Conservation (phyloP, 2,797 vertebrate genomes). For the Galaxias olidus region DNA sequence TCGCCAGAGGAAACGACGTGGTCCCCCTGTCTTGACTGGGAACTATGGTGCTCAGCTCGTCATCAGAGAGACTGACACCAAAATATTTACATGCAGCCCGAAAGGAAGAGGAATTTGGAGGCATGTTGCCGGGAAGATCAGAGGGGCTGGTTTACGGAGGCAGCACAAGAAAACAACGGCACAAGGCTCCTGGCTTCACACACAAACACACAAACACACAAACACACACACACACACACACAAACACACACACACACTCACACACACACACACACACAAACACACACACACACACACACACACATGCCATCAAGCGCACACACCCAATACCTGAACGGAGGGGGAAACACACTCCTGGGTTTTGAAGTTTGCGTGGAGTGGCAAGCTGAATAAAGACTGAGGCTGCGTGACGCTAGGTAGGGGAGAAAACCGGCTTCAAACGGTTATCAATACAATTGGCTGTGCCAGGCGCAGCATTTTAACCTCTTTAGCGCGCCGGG, state of each 20-base stretch:
- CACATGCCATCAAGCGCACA: constrained; percentile 1
- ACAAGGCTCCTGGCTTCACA: constrained; percentile 60
- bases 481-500: constrained; percentile 75
- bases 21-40: constrained; percentile 52
- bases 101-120: constrained; percentile 68
- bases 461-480: constrained; percentile 78
- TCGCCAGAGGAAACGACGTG: constrained; percentile 49
- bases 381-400: constrained; percentile 69
- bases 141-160: constrained; percentile 68
- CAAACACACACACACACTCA: constrained; percentile 48
- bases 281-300: neutral
- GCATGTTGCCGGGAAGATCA: constrained; percentile 74
- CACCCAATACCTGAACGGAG: constrained; percentile 38
- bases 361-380: constrained; percentile 76
- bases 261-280: neutral
- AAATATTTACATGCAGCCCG: constrained; percentile 77
- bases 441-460: constrained; percentile 77
- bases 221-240: constrained; percentile 17
- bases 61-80: constrained; percentile 75
- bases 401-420: constrained; percentile 68
- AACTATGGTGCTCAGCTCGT: constrained; percentile 70
- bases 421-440: constrained; percentile 73
- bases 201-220: constrained; percentile 42
- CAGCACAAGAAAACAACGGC: constrained; percentile 70
- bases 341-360: constrained; percentile 57